Conservation (phyloP, 2,113 vertebrate genomes). For the Megaceryle maxima region DNA sequence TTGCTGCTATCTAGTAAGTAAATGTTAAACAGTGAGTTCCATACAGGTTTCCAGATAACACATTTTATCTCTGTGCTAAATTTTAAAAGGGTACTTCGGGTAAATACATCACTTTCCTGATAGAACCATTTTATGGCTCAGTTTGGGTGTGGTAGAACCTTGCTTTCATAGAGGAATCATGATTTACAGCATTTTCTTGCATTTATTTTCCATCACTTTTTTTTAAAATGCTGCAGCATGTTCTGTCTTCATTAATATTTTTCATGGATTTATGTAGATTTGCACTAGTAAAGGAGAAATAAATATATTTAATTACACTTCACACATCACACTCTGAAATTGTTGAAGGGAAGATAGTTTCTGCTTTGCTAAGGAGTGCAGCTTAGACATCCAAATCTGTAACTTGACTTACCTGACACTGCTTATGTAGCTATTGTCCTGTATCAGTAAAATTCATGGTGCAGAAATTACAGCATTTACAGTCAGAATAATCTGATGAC, state of each 20-base stretch:
- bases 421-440: not conserved
- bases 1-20: not conserved
- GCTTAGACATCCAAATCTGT: not conserved
- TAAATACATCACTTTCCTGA: not conserved
- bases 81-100: not conserved
- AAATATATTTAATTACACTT: not conserved
- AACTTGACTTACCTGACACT: not conserved
- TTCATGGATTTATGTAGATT: not conserved
- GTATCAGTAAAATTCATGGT: not conserved
- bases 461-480: not conserved
- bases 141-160: not conserved
- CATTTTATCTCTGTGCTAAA: not conserved
- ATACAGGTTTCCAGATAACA: not conserved
- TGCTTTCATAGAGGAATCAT: not conserved
- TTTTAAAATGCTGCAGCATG: not conserved
- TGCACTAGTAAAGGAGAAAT: not conserved
- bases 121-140: not conserved
- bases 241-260: conserved; percentile 22
- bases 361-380: not conserved
- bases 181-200: conserved; percentile 3
- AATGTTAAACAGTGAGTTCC: not conserved
- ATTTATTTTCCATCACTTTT: conserved; percentile 3
- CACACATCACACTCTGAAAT: not conserved
- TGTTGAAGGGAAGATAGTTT: not conserved
- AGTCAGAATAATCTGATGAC: not conserved